These are phyloP conservation scores for Corythaeola cristata DNA, from an alignment of 2,113 vertebrate species.

Conservation along the genomic window DNA sequence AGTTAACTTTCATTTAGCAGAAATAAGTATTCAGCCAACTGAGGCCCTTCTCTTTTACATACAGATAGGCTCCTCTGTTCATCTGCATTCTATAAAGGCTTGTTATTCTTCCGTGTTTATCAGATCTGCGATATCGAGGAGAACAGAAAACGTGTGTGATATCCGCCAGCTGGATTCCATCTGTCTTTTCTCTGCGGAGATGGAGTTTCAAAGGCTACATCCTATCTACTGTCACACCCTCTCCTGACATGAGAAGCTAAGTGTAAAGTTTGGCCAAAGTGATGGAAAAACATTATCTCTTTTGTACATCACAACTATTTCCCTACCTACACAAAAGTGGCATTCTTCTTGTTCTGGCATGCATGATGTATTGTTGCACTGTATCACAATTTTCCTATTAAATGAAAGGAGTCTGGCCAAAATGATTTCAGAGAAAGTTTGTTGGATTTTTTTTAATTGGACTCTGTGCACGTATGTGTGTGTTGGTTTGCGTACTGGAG, in stretches of 20 bases:
- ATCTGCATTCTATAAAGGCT: slow-evolving; percentile 59
- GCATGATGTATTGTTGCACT: slow-evolving; percentile 6
- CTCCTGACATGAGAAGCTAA: slow-evolving; percentile 46
- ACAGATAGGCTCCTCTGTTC: slow-evolving; percentile 48
- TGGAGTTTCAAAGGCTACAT: slow-evolving; percentile 62
- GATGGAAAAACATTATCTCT: slow-evolving; percentile 61
- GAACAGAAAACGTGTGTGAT: slow-evolving; percentile 65
- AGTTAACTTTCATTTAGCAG: slow-evolving; percentile 53
- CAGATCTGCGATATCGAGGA: slow-evolving; percentile 48
- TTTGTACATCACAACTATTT: slow-evolving; percentile 48
- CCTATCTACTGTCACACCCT: slow-evolving; percentile 61
- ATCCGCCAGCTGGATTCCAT: slow-evolving; percentile 71
- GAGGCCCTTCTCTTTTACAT: slow-evolving; percentile 55
- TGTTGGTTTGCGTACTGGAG: neutral
- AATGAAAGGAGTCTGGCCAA: slow-evolving; percentile 27
- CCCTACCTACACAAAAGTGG: slow-evolving; percentile 57
- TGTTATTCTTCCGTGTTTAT: slow-evolving; percentile 61
- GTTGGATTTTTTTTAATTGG: neutral
- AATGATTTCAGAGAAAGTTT: neutral
- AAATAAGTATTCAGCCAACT: slow-evolving; percentile 39
- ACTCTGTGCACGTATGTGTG: neutral
- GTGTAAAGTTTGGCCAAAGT: slow-evolving; percentile 60
- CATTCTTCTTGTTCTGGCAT: slow-evolving; percentile 62
- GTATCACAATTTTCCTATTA: slow-evolving; percentile 4
- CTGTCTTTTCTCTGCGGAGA: slow-evolving; percentile 56